These are phyloP conservation scores for Nycticebus coucang DNA, from an alignment of 2,113 vertebrate species.

Conservation along the genomic window DNA sequence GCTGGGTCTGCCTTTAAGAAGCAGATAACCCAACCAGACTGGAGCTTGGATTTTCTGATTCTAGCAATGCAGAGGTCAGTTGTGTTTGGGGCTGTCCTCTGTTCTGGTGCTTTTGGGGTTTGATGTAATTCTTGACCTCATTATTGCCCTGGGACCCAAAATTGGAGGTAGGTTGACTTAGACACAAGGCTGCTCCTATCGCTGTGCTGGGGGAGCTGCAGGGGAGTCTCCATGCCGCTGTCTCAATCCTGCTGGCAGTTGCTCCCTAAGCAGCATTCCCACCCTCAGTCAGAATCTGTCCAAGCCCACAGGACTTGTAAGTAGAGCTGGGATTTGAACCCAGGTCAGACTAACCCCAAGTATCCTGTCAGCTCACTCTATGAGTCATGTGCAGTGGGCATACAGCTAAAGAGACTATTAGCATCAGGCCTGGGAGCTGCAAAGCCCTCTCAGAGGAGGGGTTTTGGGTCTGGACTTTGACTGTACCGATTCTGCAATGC, in stretches of 20 bases:
- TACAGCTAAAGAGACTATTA: background rate
- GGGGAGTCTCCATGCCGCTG: too few relatives aligned
- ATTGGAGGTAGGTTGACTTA: background rate
- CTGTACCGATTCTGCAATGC: fast-evolving
- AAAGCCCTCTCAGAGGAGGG: background rate
- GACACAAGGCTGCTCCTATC: background rate
- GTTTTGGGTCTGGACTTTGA: background rate
- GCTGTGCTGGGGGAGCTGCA: fast-evolving
- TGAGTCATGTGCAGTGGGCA: background rate
- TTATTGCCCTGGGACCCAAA: background rate
- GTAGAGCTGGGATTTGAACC: background rate
- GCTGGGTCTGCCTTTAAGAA: background rate
- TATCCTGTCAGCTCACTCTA: fast-evolving
- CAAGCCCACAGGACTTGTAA: background rate
- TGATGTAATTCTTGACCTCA: background rate
- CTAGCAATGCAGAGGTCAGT: too few relatives aligned
- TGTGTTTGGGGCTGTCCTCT: fast-evolving
- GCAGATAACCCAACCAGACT: background rate
- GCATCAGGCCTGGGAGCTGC: fast-evolving
- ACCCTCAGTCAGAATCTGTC: background rate
- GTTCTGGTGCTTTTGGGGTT: background rate
- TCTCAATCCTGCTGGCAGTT: background rate
- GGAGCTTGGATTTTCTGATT: background rate
- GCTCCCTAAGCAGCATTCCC: background rate
- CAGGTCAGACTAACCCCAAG: background rate